These are phyloP conservation scores for Arizona elegans DNA, from an alignment of 2,113 vertebrate species.

Conservation along the genomic window DNA sequence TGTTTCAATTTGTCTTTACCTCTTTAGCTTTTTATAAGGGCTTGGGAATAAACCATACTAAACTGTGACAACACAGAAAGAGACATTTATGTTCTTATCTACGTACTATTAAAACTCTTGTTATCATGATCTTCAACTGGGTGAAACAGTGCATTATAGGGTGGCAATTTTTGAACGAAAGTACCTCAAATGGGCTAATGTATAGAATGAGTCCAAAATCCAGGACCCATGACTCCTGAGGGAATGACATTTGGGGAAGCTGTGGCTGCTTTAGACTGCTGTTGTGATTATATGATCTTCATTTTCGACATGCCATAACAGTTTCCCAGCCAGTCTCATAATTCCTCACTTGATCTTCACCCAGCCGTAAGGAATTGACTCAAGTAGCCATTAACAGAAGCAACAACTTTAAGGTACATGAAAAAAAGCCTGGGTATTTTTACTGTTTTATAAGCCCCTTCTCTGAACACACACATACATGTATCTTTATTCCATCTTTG, in stretches of 20 bases:
- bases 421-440: not conserved
- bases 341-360: not conserved
- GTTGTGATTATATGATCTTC: not conserved
- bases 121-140: not conserved
- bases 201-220: not conserved
- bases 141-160: not conserved
- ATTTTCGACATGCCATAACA: not conserved
- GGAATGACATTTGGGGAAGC: not conserved
- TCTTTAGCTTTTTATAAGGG: not conserved
- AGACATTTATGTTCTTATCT: not conserved
- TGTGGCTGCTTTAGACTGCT: not conserved
- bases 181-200: not conserved
- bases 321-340: not conserved
- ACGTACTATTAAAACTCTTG: not conserved
- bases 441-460: not conserved
- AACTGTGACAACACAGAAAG: not conserved
- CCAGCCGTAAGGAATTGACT: not conserved
- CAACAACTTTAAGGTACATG: not conserved
- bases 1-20: not conserved
- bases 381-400: not conserved
- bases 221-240: not conserved
- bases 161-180: not conserved
- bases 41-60: not conserved
- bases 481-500: not conserved
- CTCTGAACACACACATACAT: not conserved